phyloP scores from a whole-genome alignment of 2,888 invertebrate genomes.

The Megastigmus dorsalis region DNA sequence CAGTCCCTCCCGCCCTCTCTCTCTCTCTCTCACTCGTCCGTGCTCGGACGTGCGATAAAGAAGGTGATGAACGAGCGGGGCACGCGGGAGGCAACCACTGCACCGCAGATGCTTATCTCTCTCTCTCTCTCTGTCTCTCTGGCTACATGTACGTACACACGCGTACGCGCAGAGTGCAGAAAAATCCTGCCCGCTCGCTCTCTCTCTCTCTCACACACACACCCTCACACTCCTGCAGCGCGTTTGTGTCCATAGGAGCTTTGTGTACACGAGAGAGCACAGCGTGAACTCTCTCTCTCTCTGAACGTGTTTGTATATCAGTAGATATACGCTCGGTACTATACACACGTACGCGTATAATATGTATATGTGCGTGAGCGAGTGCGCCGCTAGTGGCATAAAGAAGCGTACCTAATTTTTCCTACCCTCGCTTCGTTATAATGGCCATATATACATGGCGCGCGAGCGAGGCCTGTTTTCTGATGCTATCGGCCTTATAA shows the following conservation, averaged over 20 bases:
- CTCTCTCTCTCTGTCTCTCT: conserved; percentile 28
- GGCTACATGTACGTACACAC: background rate
- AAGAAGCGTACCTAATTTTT: conserved; percentile 43
- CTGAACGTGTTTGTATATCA: conserved; percentile 21
- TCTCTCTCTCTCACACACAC: background rate
- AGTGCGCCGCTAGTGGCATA: too few species aligned
- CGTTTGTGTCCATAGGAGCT: too few species aligned
- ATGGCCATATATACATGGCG: too few species aligned
- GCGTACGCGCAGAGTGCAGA: background rate
- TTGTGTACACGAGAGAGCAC: too few species aligned
- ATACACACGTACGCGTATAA: too few species aligned
- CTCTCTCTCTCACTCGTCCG: too few species aligned
- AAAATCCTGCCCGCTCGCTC: background rate
- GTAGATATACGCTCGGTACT: too few species aligned
- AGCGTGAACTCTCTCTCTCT: conserved; percentile 3
- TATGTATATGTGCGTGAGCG: background rate
- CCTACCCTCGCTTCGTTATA: background rate
- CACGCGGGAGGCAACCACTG: background rate
- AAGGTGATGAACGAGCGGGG: conserved; percentile 61
- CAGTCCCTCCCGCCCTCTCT: too few species aligned
- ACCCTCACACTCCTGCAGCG: too few species aligned
- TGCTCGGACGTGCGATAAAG: conserved; percentile 58
- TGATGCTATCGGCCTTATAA: conserved; percentile 33
- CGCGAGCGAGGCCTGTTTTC: too few species aligned
- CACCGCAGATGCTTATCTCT: conserved; percentile 59